phyloP scores from a whole-genome alignment of 2,888 invertebrate genomes.

The Ypsolopha scabrella region DNA sequence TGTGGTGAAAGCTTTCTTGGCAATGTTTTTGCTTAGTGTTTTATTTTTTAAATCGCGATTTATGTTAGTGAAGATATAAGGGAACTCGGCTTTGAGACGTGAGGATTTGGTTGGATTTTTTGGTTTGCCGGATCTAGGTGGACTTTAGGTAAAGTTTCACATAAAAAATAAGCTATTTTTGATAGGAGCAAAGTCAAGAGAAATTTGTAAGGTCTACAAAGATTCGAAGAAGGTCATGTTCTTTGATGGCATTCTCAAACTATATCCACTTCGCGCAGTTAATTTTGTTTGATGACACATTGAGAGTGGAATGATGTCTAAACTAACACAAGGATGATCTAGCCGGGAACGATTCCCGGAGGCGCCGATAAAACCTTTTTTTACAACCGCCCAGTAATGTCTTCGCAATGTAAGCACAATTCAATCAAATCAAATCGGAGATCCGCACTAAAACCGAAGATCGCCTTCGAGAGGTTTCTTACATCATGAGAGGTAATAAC shows the following conservation, averaged over 20 bases:
- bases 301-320: too few relatives aligned
- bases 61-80: constrained; percentile 15
- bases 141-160: too few relatives aligned
- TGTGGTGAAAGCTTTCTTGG: constrained; percentile 59
- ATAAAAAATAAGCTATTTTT: too few relatives aligned
- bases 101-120: not conserved
- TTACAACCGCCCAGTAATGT: constrained; percentile 16
- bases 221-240: too few relatives aligned
- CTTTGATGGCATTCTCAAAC: too few relatives aligned
- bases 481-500: constrained; percentile 1
- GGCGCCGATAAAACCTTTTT: constrained; percentile 14
- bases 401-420: constrained; percentile 20
- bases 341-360: not conserved
- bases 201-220: too few relatives aligned
- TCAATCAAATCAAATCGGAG: constrained; percentile 17
- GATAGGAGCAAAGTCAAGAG: too few relatives aligned
- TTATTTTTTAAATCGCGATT: constrained; percentile 57
- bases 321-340: too few relatives aligned
- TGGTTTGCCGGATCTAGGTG: too few relatives aligned
- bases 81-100: not conserved
- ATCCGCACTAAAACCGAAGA: not conserved
- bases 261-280: too few relatives aligned
- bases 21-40: constrained; percentile 45
- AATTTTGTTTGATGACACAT: too few relatives aligned
- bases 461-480: not conserved